phyloP scores from a whole-genome alignment of 2,113 vertebrate species.

The Artemisiospiza belli region DNA sequence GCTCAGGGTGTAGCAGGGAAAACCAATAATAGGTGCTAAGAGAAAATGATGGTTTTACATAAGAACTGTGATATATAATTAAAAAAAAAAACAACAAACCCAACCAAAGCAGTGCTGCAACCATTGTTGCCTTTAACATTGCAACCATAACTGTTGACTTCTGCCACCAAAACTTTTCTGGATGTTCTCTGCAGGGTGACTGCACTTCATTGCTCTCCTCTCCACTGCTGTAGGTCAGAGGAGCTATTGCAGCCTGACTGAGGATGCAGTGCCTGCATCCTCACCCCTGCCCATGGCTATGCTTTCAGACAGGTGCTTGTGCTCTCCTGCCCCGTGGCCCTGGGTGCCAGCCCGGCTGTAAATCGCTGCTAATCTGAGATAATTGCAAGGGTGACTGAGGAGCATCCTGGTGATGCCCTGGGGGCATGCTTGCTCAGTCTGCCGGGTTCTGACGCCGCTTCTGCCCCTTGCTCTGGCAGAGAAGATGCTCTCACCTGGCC shows the following conservation, averaged over 20 bases:
- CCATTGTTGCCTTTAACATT: too few species aligned
- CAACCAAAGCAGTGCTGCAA: neutral
- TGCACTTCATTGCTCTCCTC: neutral
- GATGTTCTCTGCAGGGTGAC: rapidly evolving
- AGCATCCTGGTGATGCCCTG: neutral
- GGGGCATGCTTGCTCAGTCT: neutral
- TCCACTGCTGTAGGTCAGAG: neutral
- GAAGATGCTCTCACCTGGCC: neutral
- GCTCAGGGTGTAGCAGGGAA: neutral
- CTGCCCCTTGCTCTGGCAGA: neutral
- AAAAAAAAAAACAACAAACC: neutral
- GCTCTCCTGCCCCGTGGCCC: neutral
- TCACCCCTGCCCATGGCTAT: neutral
- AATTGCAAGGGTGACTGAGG: neutral
- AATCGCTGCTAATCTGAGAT: neutral
- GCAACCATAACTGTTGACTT: neutral
- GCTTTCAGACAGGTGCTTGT: neutral
- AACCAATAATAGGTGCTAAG: neutral
- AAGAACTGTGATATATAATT: neutral
- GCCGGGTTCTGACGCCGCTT: rapidly evolving
- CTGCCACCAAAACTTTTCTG: neutral
- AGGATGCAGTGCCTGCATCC: neutral
- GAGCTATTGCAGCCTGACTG: neutral
- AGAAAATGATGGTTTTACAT: neutral
- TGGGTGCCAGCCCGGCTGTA: neutral